A percentile compares a stretch with the other conserved stretches of the same genome.
Conservation (phyloP, 2,797 vertebrate species). For the Spheniscus humboldti region DNA sequence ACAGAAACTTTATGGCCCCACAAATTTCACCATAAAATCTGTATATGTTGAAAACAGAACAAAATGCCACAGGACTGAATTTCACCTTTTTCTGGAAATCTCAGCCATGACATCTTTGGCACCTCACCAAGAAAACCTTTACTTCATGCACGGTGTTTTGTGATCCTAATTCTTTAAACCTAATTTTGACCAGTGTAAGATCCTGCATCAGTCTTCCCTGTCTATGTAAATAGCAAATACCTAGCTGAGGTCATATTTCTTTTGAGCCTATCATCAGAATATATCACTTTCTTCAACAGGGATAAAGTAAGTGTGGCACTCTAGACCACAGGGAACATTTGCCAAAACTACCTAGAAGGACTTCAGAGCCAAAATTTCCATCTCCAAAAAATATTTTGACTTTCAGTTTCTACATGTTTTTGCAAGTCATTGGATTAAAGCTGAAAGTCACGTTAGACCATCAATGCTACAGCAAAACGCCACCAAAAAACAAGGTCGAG, state of each 20-base stretch:
- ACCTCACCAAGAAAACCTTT: not conserved
- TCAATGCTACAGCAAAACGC: not conserved
- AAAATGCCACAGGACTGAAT: not conserved
- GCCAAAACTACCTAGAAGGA: not conserved
- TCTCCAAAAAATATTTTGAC: not conserved
- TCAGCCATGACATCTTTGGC: not conserved
- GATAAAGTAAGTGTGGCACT: not conserved
- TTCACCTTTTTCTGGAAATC: not conserved
- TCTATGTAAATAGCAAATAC: not conserved
- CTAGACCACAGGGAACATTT: not conserved
- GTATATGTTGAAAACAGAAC: not conserved
- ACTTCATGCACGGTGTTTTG: not conserved
- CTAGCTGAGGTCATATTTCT: not conserved
- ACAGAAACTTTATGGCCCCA: not conserved
- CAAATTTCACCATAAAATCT: not conserved
- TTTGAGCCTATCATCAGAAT: not conserved
- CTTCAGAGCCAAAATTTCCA: not conserved
- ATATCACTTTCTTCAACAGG: not conserved
- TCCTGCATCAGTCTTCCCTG: not conserved
- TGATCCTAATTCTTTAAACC: not conserved
- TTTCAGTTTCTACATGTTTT: not conserved
- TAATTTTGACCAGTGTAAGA: not conserved
- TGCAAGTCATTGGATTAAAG: not conserved
- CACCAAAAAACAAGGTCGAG: not conserved
- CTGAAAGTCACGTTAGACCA: not conserved